A percentile compares a stretch with the other conserved stretches of the same genome.
Conservation (phyloP, 2,888 invertebrate species). For the Lampropteryx suffumata region DNA sequence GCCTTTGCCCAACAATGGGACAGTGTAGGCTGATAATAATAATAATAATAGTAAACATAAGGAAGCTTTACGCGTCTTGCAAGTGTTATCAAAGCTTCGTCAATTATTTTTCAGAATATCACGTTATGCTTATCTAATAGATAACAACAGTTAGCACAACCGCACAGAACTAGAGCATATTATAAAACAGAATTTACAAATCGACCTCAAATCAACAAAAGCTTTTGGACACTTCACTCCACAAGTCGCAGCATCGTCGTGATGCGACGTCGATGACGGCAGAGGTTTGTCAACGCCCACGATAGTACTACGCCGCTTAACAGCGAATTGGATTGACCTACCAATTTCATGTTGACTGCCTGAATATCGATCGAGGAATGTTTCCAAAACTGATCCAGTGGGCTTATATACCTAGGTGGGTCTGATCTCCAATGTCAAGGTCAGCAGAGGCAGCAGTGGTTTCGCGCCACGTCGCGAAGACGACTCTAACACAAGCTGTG, state of each 20-base stretch:
- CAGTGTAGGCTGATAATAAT: too few relatives aligned
- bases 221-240: slow-evolving; percentile 20
- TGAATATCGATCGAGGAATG: slow-evolving; percentile 61
- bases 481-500: slow-evolving; percentile 15
- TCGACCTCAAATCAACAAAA: slow-evolving; percentile 20
- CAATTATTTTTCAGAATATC: not conserved
- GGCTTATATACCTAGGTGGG: slow-evolving; percentile 68
- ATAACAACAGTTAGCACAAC: slow-evolving; percentile 26
- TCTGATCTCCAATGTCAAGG: slow-evolving; percentile 63
- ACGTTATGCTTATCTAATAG: not conserved
- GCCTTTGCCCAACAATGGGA: too few relatives aligned
- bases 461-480: too few relatives aligned
- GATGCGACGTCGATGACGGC: too few relatives aligned
- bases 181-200: slow-evolving; percentile 13
- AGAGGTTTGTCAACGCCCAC: too few relatives aligned
- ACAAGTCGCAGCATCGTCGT: slow-evolving; percentile 5
- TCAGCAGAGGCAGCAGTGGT: slow-evolving; percentile 34
- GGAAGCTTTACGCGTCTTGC: too few relatives aligned
- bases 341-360: slow-evolving; percentile 73
- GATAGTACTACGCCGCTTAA: too few relatives aligned
- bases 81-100: too few relatives aligned
- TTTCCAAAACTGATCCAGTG: slow-evolving; percentile 41
- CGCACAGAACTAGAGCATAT: slow-evolving; percentile 16
- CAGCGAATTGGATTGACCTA: slow-evolving; percentile 45
- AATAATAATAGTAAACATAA: too few relatives aligned